Evolutionary conservation across 2,797 vertebrate species (phyloP), one percentile per base, ranked within the genome.

Genomic region (Gobio occitaniae): DNA sequence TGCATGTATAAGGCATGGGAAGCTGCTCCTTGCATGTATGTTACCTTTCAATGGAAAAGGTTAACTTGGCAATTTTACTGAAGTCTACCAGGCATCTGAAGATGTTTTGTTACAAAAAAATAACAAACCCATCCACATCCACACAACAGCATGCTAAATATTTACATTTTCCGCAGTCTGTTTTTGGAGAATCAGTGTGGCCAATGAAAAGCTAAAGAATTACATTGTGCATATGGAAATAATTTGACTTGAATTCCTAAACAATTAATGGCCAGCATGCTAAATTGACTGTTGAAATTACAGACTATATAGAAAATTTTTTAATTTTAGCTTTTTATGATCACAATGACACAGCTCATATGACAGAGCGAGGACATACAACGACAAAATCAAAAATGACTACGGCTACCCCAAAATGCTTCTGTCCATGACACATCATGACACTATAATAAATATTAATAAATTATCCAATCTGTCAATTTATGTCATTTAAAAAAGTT

Each of bases 211-310:
- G 50, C 47, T 6, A 68, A 66, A 65, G 44, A 66, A 21, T 50
- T n/a, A 5, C 29, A 66, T 12, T 32, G 71, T 50, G n/a, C 47
- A 68, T 38, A 54, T 80, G 65, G 48, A 69, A 69, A 80, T 80
- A 36, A 70, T 38, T 52, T 36, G 2, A 59, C 21, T 59, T 25
- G 25, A 25, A 25, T 25, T 25, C 25, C 25, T 25, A 25, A 25
- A 1, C 25, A 25, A n/a, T 77, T 59, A 25, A 59, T 77, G 21
- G 52, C 19, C 36, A n/a, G 41, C 36, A 59, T 77, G 19, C 6
- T 38, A 56, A 56, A 76, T 2, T 41, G 17, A 59, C 52, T 25
- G 25, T 59, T 32, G 41, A 79, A 68, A 66, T 65, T 2, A 48
- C 3, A 48, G 44, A 68, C 16, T 52, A 12, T 41, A 32, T n/a